Evolutionary conservation across 2,888 invertebrate species (phyloP).

Genomic region (Caenorhabditis wallacei): DNA sequence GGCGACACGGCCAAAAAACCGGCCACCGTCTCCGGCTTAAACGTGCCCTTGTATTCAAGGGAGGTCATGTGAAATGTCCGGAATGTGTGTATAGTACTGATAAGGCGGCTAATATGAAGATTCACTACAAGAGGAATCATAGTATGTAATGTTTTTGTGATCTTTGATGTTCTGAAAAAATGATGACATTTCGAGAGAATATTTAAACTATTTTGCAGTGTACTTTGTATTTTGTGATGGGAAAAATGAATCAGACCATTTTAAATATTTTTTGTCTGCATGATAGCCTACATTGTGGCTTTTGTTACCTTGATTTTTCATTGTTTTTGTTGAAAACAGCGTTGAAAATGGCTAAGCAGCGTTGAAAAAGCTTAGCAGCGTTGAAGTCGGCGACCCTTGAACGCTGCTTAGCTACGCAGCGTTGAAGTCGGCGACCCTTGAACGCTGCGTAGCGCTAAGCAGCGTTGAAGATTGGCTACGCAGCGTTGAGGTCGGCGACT

Average conservation of each 20-base stretch:
- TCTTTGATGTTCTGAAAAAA: no score
- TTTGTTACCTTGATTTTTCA: neutral
- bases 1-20: constrained; percentile 45
- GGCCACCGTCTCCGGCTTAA: constrained; percentile 20
- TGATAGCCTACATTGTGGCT: constrained; percentile 9
- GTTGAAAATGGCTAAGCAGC: neutral
- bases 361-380: neutral
- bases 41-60: constrained; percentile 22
- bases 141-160: neutral
- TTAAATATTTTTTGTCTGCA: neutral
- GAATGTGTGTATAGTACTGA: constrained; percentile 43
- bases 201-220: no score
- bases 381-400: no score
- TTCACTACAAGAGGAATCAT: constrained; percentile 40
- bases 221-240: neutral
- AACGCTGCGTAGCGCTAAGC: no score
- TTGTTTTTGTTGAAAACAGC: neutral
- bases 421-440: no score
- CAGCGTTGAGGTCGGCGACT: no score
- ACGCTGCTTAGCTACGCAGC: no score
- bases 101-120: constrained; percentile 2
- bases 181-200: no score
- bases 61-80: constrained; percentile 41
- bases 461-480: no score
- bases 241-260: constrained; percentile 10